A percentile compares a stretch with the other conserved stretches of the same genome.
These are phyloP conservation scores for Mastomys natalensis DNA, from an alignment of 2,113 vertebrate species.

Conservation along the genomic window DNA sequence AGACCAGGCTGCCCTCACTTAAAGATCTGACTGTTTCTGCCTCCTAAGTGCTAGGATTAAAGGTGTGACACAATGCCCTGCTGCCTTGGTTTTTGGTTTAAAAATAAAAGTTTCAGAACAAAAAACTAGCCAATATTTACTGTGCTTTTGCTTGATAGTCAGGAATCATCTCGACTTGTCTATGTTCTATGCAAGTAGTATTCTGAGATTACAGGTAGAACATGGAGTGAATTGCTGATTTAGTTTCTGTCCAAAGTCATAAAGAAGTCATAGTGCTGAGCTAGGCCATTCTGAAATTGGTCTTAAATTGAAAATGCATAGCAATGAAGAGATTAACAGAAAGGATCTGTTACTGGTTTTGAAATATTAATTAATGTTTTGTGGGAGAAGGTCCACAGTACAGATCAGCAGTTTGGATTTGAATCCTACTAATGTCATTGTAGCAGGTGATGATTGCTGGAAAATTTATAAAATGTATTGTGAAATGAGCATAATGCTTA, in stretches of 20 bases:
- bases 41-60: not conserved
- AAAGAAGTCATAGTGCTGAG: not conserved
- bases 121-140: constrained; percentile 4
- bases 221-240: not conserved
- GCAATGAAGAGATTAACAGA: not conserved
- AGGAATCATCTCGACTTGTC: not conserved
- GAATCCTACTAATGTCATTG: not conserved
- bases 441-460: not conserved
- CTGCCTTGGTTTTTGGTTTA: not conserved
- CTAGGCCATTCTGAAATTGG: not conserved
- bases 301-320: not conserved
- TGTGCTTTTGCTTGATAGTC: not conserved
- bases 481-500: not conserved
- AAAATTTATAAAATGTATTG: not conserved
- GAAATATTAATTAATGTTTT: not conserved
- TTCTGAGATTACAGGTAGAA: not conserved
- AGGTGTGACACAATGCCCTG: not conserved
- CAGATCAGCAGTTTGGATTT: not conserved
- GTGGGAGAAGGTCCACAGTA: not conserved
- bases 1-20: not conserved
- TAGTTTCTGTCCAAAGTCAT: not conserved
- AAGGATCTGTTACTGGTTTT: not conserved
- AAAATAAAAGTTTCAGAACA: constrained; percentile 31
- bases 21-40: not conserved
- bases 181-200: not conserved